A percentile compares a stretch with the other conserved stretches of the same genome.
phyloP scores from a whole-genome alignment of 2,888 invertebrate species.

The Pyralis farinalis region DNA sequence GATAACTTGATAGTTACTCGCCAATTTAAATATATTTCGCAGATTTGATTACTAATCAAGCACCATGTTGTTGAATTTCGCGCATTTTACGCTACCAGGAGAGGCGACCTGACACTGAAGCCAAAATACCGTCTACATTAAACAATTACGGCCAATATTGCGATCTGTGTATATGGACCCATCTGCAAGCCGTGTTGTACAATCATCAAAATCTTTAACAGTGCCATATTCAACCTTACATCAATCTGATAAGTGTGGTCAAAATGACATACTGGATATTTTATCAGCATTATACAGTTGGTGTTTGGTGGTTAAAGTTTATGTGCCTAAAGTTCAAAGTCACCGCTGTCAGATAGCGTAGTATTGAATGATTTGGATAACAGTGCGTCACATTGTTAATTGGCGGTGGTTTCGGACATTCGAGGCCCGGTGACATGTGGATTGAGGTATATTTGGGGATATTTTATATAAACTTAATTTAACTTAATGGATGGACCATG shows the following conservation, averaged over 20 bases:
- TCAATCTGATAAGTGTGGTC: conserved; percentile 3
- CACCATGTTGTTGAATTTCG: too few species aligned
- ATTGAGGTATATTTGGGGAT: neutral
- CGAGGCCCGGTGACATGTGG: conserved; percentile 1
- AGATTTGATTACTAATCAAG: too few species aligned
- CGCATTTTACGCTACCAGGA: neutral
- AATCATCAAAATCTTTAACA: conserved; percentile 1
- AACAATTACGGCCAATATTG: conserved; percentile 68
- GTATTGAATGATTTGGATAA: conserved; percentile 4
- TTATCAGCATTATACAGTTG: conserved; percentile 9
- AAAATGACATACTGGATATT: neutral
- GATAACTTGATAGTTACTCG: too few species aligned
- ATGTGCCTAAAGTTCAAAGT: conserved; percentile 58
- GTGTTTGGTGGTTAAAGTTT: conserved; percentile 27
- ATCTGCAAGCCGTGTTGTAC: conserved; percentile 14
- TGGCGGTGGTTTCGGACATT: neutral
- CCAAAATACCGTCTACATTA: conserved; percentile 50
- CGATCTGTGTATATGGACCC: conserved; percentile 35
- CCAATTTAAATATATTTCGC: too few species aligned
- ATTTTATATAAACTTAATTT: neutral
- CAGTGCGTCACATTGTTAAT: conserved; percentile 1
- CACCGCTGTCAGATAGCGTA: conserved; percentile 40
- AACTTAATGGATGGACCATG: too few species aligned
- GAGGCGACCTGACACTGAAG: conserved; percentile 4
- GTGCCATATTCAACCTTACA: conserved; percentile 19